Evolutionary conservation across 2,888 invertebrate species (phyloP).

Genomic region (Phymatocera aterrima): DNA sequence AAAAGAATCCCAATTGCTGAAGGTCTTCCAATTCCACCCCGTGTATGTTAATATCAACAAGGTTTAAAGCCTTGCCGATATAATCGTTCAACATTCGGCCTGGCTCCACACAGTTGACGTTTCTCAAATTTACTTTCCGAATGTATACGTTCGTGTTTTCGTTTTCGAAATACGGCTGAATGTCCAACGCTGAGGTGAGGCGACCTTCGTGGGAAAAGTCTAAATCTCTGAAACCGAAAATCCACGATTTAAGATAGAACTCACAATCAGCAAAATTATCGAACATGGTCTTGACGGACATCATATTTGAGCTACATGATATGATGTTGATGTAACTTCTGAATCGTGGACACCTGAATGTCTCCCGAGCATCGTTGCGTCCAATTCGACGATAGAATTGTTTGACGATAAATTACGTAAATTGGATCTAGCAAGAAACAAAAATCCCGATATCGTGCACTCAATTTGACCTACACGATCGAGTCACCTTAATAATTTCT

Average conservation of each 20-base stretch:
- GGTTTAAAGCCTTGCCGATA: not conserved
- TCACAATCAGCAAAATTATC: not conserved
- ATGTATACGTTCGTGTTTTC: not conserved
- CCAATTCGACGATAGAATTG: too few relatives aligned
- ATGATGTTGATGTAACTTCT: too few relatives aligned
- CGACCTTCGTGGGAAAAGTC: conserved; percentile 1
- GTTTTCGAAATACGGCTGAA: not conserved
- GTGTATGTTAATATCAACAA: conserved; percentile 10
- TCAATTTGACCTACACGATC: too few relatives aligned
- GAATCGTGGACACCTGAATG: too few relatives aligned
- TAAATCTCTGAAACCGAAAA: not conserved
- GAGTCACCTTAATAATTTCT: not conserved
- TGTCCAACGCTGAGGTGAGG: not conserved
- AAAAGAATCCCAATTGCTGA: not conserved
- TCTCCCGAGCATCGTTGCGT: too few relatives aligned
- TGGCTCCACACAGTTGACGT: not conserved
- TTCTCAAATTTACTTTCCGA: not conserved
- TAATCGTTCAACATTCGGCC: not conserved
- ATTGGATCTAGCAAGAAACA: not conserved
- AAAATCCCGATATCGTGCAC: not conserved
- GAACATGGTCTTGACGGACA: not conserved
- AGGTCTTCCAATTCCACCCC: not conserved
- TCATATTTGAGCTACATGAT: not conserved
- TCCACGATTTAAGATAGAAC: not conserved
- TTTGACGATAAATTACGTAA: too few relatives aligned